Evolutionary conservation across 2,797 vertebrate species (phyloP).

Genomic region (Hipposideros larvatus): DNA sequence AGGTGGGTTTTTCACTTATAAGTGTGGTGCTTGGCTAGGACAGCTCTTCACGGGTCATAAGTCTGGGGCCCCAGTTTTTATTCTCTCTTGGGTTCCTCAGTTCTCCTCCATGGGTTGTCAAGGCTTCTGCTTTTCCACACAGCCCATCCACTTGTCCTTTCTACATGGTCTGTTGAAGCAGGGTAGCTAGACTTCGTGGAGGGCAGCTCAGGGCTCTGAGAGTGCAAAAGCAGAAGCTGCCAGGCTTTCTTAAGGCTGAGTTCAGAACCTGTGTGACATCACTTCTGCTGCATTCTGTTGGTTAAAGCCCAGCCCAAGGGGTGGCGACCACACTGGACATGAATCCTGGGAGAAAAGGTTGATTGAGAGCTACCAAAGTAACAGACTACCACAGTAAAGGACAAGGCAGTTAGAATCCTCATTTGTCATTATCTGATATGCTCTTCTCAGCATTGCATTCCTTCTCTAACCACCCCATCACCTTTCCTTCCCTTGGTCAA

Average conservation of each 20-base stretch:
- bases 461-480: accelerated
- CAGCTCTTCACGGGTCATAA: background rate
- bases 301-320: background rate
- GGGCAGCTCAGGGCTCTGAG: background rate
- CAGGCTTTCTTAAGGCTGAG: background rate
- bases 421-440: background rate
- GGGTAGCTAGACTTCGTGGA: background rate
- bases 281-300: background rate
- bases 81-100: background rate
- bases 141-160: background rate
- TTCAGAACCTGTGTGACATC: background rate
- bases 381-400: background rate
- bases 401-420: background rate
- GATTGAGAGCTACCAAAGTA: background rate
- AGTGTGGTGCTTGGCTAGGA: background rate
- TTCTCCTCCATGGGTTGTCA: background rate
- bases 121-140: background rate
- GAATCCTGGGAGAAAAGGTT: background rate
- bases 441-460: accelerated
- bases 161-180: accelerated
- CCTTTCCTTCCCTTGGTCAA: background rate
- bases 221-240: background rate
- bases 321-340: background rate
- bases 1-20: background rate
- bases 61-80: too few relatives aligned